Evolutionary conservation across 2,797 vertebrate species (phyloP).

Genomic region (Tragopan temminckii): DNA sequence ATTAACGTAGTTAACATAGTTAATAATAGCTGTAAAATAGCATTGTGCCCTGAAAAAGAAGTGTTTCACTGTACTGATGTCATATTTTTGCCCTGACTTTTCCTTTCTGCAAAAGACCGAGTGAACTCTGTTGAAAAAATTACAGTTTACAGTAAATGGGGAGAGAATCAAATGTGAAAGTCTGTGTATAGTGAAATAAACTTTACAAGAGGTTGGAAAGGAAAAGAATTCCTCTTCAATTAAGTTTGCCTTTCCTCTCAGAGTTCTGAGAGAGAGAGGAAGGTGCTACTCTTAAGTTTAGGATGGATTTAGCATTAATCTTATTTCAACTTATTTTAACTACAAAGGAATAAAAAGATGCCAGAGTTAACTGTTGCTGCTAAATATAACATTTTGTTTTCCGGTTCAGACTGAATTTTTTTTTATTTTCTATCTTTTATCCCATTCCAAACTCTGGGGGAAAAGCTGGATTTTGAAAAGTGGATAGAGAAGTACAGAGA

Average conservation of each 20-base stretch:
- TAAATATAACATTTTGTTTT: neutral
- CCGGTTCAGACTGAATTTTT: neutral
- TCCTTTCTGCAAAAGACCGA: neutral
- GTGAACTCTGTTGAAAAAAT: neutral
- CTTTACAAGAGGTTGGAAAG: slow-evolving; percentile 16
- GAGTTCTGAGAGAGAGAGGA: neutral
- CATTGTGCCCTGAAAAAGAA: neutral
- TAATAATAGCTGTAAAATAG: neutral
- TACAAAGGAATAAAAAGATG: neutral
- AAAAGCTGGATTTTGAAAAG: neutral
- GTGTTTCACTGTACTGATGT: neutral
- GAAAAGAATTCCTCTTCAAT: slow-evolving; percentile 32
- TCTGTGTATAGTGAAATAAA: neutral
- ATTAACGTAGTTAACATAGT: neutral
- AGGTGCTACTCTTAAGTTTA: neutral
- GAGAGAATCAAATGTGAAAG: neutral
- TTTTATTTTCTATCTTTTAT: neutral
- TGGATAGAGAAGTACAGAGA: neutral
- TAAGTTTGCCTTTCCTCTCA: slow-evolving; percentile 6
- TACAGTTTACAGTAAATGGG: neutral
- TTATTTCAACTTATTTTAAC: slow-evolving; percentile 4
- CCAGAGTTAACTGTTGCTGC: neutral
- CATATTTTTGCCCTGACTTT: neutral
- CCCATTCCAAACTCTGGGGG: neutral
- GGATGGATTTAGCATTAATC: neutral